Percentiles rank a stretch among this genome's conserved stretches.
Evolutionary conservation across 2,113 vertebrate genomes (phyloP).

Genomic region (Oncorhynchus kisutch): DNA sequence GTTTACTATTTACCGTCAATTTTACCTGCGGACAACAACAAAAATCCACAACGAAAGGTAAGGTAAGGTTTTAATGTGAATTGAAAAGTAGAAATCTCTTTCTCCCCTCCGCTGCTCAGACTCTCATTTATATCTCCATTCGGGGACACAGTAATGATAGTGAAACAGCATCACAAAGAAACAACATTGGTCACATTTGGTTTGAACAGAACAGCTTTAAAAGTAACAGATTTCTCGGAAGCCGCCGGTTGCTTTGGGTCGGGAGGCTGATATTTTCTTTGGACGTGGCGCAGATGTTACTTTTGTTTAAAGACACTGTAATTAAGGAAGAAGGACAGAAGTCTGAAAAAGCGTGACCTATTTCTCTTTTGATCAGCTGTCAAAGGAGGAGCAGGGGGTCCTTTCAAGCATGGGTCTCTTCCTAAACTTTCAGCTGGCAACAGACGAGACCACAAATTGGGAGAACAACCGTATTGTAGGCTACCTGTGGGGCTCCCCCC

Average conservation of each 20-base stretch:
- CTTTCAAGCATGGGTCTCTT: slow-evolving; percentile 59
- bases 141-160: neutral
- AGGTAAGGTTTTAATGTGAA: too few species aligned
- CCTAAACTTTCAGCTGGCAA: slow-evolving; percentile 76
- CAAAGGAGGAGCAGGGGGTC: slow-evolving; percentile 78
- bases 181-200: slow-evolving; percentile 11
- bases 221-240: slow-evolving; percentile 63
- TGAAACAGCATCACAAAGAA: slow-evolving; percentile 1
- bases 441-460: slow-evolving; percentile 70
- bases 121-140: too few species aligned
- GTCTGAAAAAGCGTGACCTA: slow-evolving; percentile 82
- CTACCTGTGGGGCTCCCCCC: neutral
- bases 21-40: too few species aligned
- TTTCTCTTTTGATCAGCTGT: slow-evolving; percentile 83
- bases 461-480: slow-evolving; percentile 34
- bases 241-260: slow-evolving; percentile 62
- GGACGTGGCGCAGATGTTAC: slow-evolving; percentile 82
- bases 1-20: too few species aligned
- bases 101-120: too few species aligned
- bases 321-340: slow-evolving; percentile 78
- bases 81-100: too few species aligned
- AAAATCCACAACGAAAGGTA: too few species aligned
- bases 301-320: slow-evolving; percentile 83
- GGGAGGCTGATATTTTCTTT: slow-evolving; percentile 60
- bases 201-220: slow-evolving; percentile 26